phyloP scores from a whole-genome alignment of 2,113 vertebrate species.

The Trematocara unimaculatum region DNA sequence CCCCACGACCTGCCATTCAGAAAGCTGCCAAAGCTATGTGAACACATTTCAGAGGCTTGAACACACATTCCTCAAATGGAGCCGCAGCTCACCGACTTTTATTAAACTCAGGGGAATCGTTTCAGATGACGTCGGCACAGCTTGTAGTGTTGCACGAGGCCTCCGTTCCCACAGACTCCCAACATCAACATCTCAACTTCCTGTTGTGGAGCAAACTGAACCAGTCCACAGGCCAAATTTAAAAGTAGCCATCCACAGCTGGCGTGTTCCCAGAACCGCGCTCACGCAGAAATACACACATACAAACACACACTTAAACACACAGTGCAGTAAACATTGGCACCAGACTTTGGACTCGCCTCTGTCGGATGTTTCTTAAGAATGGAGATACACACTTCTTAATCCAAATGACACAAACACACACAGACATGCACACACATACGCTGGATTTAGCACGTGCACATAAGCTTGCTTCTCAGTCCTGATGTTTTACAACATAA shows the following conservation, averaged over 20 bases:
- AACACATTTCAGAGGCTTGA: not conserved
- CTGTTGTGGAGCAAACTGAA: slow-evolving; percentile 41
- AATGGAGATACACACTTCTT: not conserved
- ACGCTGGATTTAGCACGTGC: not conserved
- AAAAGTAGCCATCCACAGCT: slow-evolving; percentile 1
- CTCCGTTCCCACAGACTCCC: slow-evolving; percentile 33
- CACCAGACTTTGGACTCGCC: not conserved
- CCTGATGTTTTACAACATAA: not conserved
- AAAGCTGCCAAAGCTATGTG: not conserved
- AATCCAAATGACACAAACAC: not conserved
- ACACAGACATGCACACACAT: not conserved
- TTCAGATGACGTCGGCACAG: not conserved
- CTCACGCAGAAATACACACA: not conserved
- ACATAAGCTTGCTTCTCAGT: not conserved
- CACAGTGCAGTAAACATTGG: not conserved
- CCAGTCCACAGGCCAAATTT: slow-evolving; percentile 14
- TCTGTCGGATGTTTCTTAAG: not conserved
- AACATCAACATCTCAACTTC: slow-evolving; percentile 55
- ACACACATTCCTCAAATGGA: not conserved
- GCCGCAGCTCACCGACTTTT: not conserved
- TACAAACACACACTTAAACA: not conserved
- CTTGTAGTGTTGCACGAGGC: not conserved
- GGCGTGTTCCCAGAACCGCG: not conserved
- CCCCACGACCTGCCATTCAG: not conserved
- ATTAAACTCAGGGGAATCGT: not conserved